Evolutionary conservation across 2,113 vertebrate species (phyloP).

Genomic region (Corynorhinus townsendii): DNA sequence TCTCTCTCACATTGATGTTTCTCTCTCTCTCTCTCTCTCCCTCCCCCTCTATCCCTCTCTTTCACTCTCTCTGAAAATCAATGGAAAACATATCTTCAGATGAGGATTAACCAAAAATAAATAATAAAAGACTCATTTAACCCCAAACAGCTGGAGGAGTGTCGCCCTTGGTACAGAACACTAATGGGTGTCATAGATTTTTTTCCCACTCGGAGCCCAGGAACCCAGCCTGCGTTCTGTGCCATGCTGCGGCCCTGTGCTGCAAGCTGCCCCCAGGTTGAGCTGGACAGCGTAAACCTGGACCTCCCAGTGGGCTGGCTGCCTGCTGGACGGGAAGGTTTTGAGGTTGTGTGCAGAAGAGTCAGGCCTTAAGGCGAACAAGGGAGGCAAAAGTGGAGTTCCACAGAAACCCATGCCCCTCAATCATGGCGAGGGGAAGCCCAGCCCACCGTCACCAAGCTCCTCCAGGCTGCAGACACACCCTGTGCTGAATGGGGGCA

Average conservation of each 20-base stretch:
- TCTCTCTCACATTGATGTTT: no score
- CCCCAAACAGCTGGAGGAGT: no score
- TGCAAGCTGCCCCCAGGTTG: rapidly evolving
- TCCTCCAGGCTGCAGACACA: not conserved
- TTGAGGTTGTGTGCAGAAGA: not conserved
- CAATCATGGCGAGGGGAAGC: not conserved
- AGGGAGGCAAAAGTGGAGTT: no score
- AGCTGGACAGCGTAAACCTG: not conserved
- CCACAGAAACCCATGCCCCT: not conserved
- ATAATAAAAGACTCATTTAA: not conserved
- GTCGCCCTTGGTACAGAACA: rapidly evolving
- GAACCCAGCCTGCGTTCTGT: not conserved
- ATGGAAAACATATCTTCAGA: no score
- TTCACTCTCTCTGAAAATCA: no score
- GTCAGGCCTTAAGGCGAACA: not conserved
- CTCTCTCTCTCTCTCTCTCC: no score
- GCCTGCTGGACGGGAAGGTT: not conserved
- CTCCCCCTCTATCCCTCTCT: no score
- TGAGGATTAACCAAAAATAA: no score
- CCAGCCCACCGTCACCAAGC: rapidly evolving
- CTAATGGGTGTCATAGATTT: rapidly evolving
- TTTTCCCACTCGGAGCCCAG: no score
- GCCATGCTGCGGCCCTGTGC: rapidly evolving
- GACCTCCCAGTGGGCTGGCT: not conserved
- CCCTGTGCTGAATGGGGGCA: not conserved